Conservation (phyloP, 2,888 invertebrate species). For the Biston betularia region DNA sequence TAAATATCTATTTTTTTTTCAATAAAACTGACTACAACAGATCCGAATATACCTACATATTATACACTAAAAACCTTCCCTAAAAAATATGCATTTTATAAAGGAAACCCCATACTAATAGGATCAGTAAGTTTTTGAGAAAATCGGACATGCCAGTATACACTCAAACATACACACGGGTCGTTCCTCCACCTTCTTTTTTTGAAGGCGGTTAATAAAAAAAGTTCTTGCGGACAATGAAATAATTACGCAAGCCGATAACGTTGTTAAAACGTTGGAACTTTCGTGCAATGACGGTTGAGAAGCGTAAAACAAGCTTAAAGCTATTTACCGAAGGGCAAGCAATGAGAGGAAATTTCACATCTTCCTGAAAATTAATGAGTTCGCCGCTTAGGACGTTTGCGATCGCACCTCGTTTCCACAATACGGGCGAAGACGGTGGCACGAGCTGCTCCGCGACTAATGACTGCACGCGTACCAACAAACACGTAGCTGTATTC, state of each 20-base stretch:
- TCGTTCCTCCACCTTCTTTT: no score
- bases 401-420: constrained; percentile 74
- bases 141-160: no score
- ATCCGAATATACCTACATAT: no score
- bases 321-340: constrained; percentile 72
- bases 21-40: no score
- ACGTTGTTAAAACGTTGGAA: constrained; percentile 37
- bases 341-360: constrained; percentile 75
- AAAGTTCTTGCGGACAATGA: neutral
- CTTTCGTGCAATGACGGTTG: constrained; percentile 38
- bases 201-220: no score
- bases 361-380: constrained; percentile 84
- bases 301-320: constrained; percentile 66
- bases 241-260: constrained; percentile 25
- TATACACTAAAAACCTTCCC: no score
- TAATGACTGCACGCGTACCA: constrained; percentile 75
- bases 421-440: constrained; percentile 65
- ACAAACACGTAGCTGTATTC: constrained; percentile 73
- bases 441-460: constrained; percentile 68
- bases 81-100: no score
- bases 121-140: no score
- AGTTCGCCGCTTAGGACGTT: constrained; percentile 80
- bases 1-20: no score
- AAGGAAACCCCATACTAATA: no score
- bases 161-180: no score